phyloP scores from a whole-genome alignment of 2,113 vertebrate genomes.

The Antechinus stuartii region DNA sequence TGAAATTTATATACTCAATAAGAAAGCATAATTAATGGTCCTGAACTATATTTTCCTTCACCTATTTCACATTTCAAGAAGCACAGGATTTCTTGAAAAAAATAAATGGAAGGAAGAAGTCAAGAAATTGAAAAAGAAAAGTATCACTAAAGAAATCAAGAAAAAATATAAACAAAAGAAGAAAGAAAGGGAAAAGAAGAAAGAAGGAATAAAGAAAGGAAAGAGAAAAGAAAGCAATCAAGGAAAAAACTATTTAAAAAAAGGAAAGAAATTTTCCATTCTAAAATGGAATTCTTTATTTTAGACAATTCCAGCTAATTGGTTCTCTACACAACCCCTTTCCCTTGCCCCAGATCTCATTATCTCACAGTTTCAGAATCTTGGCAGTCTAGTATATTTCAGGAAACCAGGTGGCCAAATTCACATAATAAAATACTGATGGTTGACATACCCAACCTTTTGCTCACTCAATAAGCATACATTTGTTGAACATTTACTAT shows the following conservation, averaged over 20 bases:
- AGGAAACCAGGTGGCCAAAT: constrained; percentile 53
- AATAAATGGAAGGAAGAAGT: constrained; percentile 15
- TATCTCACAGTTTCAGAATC: background rate
- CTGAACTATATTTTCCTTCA: constrained; percentile 83
- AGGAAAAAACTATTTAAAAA: constrained; percentile 26
- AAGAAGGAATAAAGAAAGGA: constrained; percentile 37
- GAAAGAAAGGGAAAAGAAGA: constrained; percentile 2
- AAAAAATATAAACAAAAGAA: constrained; percentile 19
- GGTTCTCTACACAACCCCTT: constrained; percentile 13
- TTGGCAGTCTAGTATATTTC: constrained; percentile 51
- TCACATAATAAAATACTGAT: constrained; percentile 19
- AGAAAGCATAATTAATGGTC: constrained; percentile 87
- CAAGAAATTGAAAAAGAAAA: constrained; percentile 23
- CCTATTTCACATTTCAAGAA: constrained; percentile 83
- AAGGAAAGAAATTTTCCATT: constrained; percentile 72
- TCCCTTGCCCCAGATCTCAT: constrained; percentile 57
- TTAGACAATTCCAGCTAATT: constrained; percentile 60
- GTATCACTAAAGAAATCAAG: background rate
- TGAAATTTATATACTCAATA: constrained; percentile 88
- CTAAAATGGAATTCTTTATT: constrained; percentile 77
- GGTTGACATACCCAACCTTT: background rate
- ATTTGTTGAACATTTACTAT: background rate
- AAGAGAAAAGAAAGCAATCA: constrained; percentile 39
- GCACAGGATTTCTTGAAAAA: constrained; percentile 71
- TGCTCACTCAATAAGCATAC: background rate